Evolutionary conservation across 2,113 vertebrate species (phyloP).

Genomic region (Dipodomys ordii): DNA sequence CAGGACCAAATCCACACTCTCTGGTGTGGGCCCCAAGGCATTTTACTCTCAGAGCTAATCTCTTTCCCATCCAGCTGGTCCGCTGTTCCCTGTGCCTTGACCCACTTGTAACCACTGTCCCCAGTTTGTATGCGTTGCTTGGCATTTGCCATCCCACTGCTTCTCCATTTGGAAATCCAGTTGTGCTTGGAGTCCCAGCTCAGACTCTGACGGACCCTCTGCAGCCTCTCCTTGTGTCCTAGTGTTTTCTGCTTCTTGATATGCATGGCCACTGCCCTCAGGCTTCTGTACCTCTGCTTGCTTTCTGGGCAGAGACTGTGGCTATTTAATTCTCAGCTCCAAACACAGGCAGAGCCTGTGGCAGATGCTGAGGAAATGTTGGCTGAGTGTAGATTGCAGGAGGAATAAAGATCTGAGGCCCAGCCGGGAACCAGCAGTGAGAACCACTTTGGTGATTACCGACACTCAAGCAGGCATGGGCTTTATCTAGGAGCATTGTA

Average conservation of each 20-base stretch:
- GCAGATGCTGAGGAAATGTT: neutral
- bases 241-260: neutral
- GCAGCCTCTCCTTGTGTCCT: neutral
- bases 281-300: accelerated
- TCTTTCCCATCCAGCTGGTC: accelerated
- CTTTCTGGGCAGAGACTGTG: neutral
- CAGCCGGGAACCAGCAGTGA: neutral
- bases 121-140: accelerated
- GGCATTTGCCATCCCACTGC: neutral
- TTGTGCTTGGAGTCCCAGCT: neutral
- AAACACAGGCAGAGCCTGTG: neutral
- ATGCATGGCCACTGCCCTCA: accelerated
- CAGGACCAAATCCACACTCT: neutral
- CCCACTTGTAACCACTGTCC: neutral
- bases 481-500: neutral
- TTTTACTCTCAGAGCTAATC: neutral
- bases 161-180: neutral
- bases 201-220: neutral
- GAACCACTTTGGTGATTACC: neutral
- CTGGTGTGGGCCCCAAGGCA: neutral
- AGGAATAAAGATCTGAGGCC: neutral
- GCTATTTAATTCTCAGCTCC: neutral
- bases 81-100: neutral
- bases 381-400: neutral
- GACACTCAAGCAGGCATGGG: neutral